Conservation (phyloP, 2,888 invertebrate genomes). For the Hirtodrosophila duncani region DNA sequence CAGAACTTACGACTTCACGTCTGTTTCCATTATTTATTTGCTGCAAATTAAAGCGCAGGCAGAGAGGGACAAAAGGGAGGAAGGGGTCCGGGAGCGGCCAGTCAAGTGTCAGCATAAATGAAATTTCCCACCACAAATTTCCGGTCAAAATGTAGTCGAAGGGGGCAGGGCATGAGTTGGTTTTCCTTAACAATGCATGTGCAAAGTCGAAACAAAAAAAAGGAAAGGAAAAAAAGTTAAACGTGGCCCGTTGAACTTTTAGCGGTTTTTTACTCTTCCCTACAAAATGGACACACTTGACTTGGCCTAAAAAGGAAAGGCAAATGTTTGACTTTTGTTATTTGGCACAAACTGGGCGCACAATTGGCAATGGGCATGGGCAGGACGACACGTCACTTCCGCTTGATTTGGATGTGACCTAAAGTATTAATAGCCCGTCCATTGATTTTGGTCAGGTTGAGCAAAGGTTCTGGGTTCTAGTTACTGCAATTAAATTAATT, state of each 20-base stretch:
- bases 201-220: slow-evolving; percentile 49
- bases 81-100: slow-evolving; percentile 41
- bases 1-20: too few species aligned
- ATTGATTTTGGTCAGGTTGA: too few species aligned
- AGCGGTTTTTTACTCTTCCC: slow-evolving; percentile 42
- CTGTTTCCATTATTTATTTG: slow-evolving; percentile 68
- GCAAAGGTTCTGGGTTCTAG: too few species aligned
- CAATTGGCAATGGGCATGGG: too few species aligned
- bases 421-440: too few species aligned
- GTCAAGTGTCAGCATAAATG: slow-evolving; percentile 74
- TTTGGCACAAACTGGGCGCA: too few species aligned
- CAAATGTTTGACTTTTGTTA: too few species aligned
- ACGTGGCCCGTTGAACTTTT: slow-evolving; percentile 37
- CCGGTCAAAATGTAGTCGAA: slow-evolving; percentile 46
- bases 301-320: slow-evolving; percentile 20
- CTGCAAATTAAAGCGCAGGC: slow-evolving; percentile 58
- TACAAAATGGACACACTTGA: slow-evolving; percentile 64
- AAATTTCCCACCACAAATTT: slow-evolving; percentile 74
- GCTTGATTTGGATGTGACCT: too few species aligned
- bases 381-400: too few species aligned
- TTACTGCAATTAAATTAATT: too few species aligned
- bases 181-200: slow-evolving; percentile 59
- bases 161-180: neutral
- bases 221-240: slow-evolving; percentile 29
- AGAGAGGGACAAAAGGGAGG: neutral